These are phyloP conservation scores for Hecatera dysodea DNA, from an alignment of 2,888 invertebrate genomes.

Conservation along the genomic window DNA sequence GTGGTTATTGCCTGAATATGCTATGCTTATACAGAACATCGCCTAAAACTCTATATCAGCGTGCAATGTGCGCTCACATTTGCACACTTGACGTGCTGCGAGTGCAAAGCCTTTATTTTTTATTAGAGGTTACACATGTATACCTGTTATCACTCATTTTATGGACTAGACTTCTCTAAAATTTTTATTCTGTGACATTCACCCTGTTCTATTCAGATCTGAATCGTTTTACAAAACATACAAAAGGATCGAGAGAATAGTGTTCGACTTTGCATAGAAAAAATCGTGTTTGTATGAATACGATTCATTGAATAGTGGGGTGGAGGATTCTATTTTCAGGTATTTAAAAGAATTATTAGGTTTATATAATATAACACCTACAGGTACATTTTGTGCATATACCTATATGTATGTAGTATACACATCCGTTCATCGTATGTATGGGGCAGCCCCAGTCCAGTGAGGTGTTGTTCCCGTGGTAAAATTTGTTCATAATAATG, in stretches of 20 bases:
- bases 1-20: background rate
- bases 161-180: background rate
- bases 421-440: no score
- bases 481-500: no score
- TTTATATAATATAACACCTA: background rate
- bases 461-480: no score
- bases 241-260: conserved; percentile 37
- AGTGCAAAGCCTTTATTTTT: no score
- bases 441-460: no score
- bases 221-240: conserved; percentile 48
- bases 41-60: no score
- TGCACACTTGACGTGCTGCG: no score
- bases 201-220: conserved; percentile 36
- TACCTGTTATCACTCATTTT: background rate
- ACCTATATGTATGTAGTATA: no score
- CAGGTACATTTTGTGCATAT: no score
- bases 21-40: background rate
- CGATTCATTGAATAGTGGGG: conserved; percentile 26
- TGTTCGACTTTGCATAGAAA: conserved; percentile 35
- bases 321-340: conserved; percentile 2
- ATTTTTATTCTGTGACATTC: conserved; percentile 12
- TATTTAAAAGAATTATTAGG: conserved; percentile 8
- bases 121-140: no score
- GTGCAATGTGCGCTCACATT: no score
- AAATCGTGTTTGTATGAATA: conserved; percentile 35